Conservation (phyloP, 2,888 invertebrate species). For the Heliothis peltigera region DNA sequence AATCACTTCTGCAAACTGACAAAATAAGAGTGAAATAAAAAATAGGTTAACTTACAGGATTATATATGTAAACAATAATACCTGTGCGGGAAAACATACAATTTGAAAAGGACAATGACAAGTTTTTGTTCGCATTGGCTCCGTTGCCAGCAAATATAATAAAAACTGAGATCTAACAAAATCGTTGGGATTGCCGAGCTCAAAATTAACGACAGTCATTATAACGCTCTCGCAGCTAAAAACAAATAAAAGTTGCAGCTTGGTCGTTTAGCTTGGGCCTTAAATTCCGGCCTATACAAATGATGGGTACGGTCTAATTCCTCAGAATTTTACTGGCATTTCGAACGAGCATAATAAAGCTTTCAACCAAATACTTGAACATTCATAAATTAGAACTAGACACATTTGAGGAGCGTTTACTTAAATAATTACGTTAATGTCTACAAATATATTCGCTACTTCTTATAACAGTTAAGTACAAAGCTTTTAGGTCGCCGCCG, state of each 20-base stretch:
- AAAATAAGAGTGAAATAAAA: conserved; percentile 16
- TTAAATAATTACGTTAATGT: conserved; percentile 55
- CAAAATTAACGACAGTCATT: conserved; percentile 74
- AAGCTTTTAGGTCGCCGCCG: conserved; percentile 50
- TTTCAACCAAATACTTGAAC: conserved; percentile 45
- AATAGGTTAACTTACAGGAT: too few relatives aligned
- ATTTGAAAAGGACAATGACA: conserved; percentile 43
- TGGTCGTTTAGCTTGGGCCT: conserved; percentile 58
- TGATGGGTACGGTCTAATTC: conserved; percentile 49
- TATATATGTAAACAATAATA: too few relatives aligned
- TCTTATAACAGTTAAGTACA: conserved; percentile 56
- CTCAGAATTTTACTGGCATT: conserved; percentile 43
- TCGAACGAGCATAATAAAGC: conserved; percentile 40
- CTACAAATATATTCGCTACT: conserved; percentile 43
- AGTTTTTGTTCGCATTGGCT: conserved; percentile 62
- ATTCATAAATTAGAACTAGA: conserved; percentile 59
- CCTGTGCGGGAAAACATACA: conserved; percentile 27
- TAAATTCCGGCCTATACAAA: conserved; percentile 56
- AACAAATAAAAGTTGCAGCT: conserved; percentile 73
- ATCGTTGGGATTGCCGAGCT: conserved; percentile 70
- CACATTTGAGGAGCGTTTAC: conserved; percentile 43
- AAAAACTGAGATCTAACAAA: conserved; percentile 69
- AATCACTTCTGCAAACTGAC: conserved; percentile 11
- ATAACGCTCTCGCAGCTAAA: conserved; percentile 67
- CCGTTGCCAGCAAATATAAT: conserved; percentile 63